These are phyloP conservation scores for Neolamprologus kungweensis DNA, from an alignment of 2,113 vertebrate genomes.

Conservation along the genomic window DNA sequence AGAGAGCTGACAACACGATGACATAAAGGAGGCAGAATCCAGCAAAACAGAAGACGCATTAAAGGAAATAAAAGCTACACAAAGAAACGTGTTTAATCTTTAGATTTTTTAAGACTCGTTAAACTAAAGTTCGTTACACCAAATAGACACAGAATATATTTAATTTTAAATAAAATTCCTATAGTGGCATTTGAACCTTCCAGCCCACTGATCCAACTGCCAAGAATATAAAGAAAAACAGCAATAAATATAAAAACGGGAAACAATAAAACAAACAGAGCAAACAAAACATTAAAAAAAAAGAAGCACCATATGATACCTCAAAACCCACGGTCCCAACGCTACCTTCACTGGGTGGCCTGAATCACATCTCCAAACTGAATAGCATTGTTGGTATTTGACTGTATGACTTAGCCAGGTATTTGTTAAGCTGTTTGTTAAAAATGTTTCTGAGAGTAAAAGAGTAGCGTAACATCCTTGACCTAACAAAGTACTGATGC, in stretches of 20 bases:
- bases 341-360: not conserved
- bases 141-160: not conserved
- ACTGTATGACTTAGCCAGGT: not conserved
- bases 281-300: accelerated
- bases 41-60: accelerated
- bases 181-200: not conserved
- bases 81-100: not conserved
- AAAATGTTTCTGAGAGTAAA: not conserved
- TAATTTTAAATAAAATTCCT: not conserved
- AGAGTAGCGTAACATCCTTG: not conserved
- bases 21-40: accelerated
- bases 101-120: accelerated
- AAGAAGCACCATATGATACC: not conserved
- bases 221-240: not conserved
- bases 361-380: not conserved
- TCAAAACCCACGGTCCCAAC: not conserved
- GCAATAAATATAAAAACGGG: accelerated
- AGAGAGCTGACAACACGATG: not conserved
- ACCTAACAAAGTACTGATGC: not conserved
- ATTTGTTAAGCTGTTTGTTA: not conserved
- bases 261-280: not conserved
- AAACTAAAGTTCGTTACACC: not conserved
- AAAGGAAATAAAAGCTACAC: not conserved
- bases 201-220: not conserved
- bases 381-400: not conserved